Evolutionary conservation across 2,888 invertebrate species (phyloP).

Genomic region (Cheilosia variabilis): DNA sequence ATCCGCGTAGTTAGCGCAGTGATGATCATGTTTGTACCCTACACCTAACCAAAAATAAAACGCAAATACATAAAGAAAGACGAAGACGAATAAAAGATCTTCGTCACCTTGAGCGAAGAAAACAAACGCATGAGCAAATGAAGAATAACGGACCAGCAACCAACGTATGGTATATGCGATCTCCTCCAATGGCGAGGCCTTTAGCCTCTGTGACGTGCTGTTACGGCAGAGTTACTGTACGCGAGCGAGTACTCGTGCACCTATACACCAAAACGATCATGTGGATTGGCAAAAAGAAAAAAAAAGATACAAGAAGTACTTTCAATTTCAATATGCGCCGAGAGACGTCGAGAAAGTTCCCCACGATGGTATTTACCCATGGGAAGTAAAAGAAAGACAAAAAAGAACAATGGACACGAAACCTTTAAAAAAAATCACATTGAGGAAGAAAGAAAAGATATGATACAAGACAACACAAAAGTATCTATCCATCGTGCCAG

Average conservation of each 20-base stretch:
- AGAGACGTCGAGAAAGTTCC: conserved; percentile 72
- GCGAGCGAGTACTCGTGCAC: conserved; percentile 13
- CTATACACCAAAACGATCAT: conserved; percentile 34
- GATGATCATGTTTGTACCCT: conserved; percentile 50
- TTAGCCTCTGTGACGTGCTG: conserved; percentile 54
- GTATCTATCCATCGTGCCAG: conserved; percentile 32
- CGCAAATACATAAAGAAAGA: conserved; percentile 31
- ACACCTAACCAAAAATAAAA: conserved; percentile 53
- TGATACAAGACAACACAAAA: conserved; percentile 40
- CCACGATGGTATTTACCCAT: conserved; percentile 71
- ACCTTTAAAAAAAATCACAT: conserved; percentile 47
- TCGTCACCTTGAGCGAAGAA: conserved; percentile 67
- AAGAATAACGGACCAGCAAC: conserved; percentile 46
- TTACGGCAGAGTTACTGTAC: conserved; percentile 26
- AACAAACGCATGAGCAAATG: conserved; percentile 69
- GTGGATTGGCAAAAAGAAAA: conserved; percentile 55
- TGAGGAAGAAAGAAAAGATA: conserved; percentile 65
- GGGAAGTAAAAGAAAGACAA: conserved; percentile 67
- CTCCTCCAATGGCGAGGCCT: conserved; percentile 62
- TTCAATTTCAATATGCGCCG: conserved; percentile 70
- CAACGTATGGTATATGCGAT: conserved; percentile 43
- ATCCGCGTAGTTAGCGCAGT: conserved; percentile 53
- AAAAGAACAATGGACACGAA: conserved; percentile 70
- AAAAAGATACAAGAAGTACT: conserved; percentile 63
- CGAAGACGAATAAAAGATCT: conserved; percentile 26